Evolutionary conservation across 2,888 invertebrate species (phyloP).

Genomic region (Lissocephala sabroskyi): DNA sequence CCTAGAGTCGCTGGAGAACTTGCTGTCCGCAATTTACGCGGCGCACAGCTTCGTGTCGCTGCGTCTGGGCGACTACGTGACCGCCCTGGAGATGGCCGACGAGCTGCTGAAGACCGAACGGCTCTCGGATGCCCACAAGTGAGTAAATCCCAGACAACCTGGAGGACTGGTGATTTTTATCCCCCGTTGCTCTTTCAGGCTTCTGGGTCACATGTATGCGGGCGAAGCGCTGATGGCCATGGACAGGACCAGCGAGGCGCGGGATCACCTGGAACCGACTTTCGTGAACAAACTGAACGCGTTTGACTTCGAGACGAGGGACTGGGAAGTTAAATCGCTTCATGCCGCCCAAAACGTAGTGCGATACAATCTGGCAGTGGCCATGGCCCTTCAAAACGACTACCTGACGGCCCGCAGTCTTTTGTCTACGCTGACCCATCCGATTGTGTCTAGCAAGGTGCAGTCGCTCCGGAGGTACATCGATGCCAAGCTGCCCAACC

Average conservation of each 20-base stretch:
- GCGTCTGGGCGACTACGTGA: slow-evolving; percentile 86
- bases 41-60: slow-evolving; percentile 88
- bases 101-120: slow-evolving; percentile 82
- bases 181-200: slow-evolving; percentile 71
- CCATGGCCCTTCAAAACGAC: slow-evolving; percentile 83
- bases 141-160: slow-evolving; percentile 37
- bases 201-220: slow-evolving; percentile 90
- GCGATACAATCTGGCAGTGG: slow-evolving; percentile 85
- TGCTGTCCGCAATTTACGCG: slow-evolving; percentile 80
- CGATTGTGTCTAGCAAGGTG: slow-evolving; percentile 64
- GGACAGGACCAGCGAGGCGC: slow-evolving; percentile 87
- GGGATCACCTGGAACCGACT: slow-evolving; percentile 86
- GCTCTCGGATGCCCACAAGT: slow-evolving; percentile 82
- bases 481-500: slow-evolving; percentile 58
- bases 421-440: slow-evolving; percentile 63
- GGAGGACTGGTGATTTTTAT: no score
- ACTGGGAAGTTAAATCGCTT: slow-evolving; percentile 75
- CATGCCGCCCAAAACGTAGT: slow-evolving; percentile 80
- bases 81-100: slow-evolving; percentile 85
- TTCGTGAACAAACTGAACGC: slow-evolving; percentile 77
- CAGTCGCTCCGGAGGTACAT: slow-evolving; percentile 75
- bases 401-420: slow-evolving; percentile 76
- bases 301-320: slow-evolving; percentile 73
- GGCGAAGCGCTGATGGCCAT: slow-evolving; percentile 89
- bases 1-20: slow-evolving; percentile 76